These are phyloP conservation scores for Leptopilina drosophilae DNA, from an alignment of 2,888 invertebrate species.

Conservation along the genomic window DNA sequence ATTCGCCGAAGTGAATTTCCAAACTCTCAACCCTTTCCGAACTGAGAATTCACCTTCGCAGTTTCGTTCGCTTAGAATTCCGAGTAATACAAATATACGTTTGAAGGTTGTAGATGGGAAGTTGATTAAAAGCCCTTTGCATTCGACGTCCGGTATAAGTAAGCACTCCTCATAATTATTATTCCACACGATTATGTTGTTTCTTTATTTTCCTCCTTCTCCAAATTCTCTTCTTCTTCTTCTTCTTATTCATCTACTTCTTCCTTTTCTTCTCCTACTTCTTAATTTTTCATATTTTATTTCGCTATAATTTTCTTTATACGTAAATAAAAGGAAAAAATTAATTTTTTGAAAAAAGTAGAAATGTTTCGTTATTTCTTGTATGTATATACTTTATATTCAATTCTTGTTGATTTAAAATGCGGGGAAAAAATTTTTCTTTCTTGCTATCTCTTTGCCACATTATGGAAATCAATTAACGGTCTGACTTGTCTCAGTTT, in stretches of 20 bases:
- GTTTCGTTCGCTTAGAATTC: constrained; percentile 7
- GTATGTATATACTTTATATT: no score
- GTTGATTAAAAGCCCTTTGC: constrained; percentile 13
- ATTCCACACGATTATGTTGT: not conserved
- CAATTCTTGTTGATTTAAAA: no score
- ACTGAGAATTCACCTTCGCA: constrained; percentile 9
- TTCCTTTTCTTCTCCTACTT: no score
- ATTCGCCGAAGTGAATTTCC: constrained; percentile 5
- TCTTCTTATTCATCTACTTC: not conserved
- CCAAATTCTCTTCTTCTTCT: not conserved
- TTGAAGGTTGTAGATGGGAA: constrained; percentile 14
- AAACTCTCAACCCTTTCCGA: not conserved
- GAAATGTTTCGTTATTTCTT: no score
- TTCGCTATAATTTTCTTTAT: not conserved
- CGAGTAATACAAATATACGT: not conserved
- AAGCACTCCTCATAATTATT: constrained; percentile 25
- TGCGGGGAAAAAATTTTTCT: no score
- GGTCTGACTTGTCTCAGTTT: constrained; percentile 1
- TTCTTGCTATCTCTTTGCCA: not conserved
- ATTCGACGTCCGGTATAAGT: constrained; percentile 31
- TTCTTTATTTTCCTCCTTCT: not conserved
- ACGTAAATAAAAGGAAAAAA: no score
- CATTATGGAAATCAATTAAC: constrained; percentile 38
- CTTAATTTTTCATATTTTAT: not conserved
- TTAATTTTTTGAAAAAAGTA: no score